Evolutionary conservation across 2,888 invertebrate species (phyloP), one percentile per base, ranked within the genome.

Genomic region (Drosophila robusta): DNA sequence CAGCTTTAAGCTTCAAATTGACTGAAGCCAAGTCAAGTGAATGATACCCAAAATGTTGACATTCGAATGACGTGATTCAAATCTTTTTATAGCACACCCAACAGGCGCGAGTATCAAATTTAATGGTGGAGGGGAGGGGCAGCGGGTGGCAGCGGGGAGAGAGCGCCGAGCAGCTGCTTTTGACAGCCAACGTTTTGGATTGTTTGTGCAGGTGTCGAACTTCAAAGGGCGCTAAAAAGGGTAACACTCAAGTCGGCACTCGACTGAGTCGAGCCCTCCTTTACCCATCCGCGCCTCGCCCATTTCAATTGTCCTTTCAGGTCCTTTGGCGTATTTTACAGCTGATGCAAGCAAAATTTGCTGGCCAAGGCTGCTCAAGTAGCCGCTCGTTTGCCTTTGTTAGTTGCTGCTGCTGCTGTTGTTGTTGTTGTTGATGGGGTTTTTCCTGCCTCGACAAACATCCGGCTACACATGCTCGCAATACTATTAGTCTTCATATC

Each of bases 401-500:
- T 36, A n/a, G 16, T 26, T 24, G 26, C n/a, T 50, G 12, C n/a
- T 41, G 24, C 22, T 24, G 12, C n/a, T 41, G 24, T 14, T 24
- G 14, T n/a, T 61, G 36, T 9, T 5, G 4, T 2, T 29, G 24
- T 52, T 41, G 36, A 2, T 26, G 29, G 29, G 29, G 29, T 8
- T 29, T 3, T 29, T 29, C 46, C 47, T 68, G 49, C 36, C 70
- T 75, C 62, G 67, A 41, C 75, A 78, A 75, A 75, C 69, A 66
- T 54, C 49, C 62, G 41, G 36, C 39, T 38, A 57, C 68, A 68
- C 51, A 61, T 64, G 60, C 60, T 52, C 34, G 66, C 71, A 85
- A 85, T 85, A 58, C 64, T 78, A 76, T 76, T 77, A 78, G 76
- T 64, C 50, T 45, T 78, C 56, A 61, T 78, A 74, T 77, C 70